Conservation (phyloP, 2,888 invertebrate genomes). For the Brachyopa scutellaris region DNA sequence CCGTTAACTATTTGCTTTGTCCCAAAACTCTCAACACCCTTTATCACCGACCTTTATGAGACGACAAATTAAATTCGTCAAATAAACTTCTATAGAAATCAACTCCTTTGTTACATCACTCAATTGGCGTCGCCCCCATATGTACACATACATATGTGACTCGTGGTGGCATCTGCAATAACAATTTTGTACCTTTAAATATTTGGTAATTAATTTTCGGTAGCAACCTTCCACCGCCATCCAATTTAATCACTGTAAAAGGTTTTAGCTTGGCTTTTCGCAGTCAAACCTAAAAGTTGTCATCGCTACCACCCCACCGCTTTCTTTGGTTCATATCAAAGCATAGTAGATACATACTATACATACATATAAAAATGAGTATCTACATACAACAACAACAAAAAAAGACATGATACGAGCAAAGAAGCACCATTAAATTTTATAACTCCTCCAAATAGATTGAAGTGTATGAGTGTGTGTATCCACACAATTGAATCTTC, state of each 20-base stretch:
- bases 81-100: slow-evolving; percentile 9
- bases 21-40: no score
- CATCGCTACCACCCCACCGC: slow-evolving; percentile 10
- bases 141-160: background rate
- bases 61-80: slow-evolving; percentile 32
- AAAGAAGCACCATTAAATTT: slow-evolving; percentile 65
- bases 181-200: slow-evolving; percentile 68
- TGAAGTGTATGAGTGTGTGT: slow-evolving; percentile 25
- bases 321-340: no score
- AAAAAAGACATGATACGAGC: slow-evolving; percentile 38
- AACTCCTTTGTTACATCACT: background rate
- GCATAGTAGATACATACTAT: slow-evolving; percentile 10
- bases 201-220: slow-evolving; percentile 70
- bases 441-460: slow-evolving; percentile 56
- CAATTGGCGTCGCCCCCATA: background rate
- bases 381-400: slow-evolving; percentile 29
- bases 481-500: slow-evolving; percentile 67
- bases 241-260: slow-evolving; percentile 72
- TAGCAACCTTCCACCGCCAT: slow-evolving; percentile 38
- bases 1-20: no score
- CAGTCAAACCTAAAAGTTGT: slow-evolving; percentile 52
- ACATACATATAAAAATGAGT: no score
- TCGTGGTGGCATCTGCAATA: slow-evolving; percentile 61
- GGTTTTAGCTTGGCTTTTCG: slow-evolving; percentile 62
- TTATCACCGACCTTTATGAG: slow-evolving; percentile 2